Percentiles rank a stretch among this genome's conserved stretches.
Evolutionary conservation across 2,888 invertebrate genomes (phyloP).

Genomic region (Apodemia duryi): DNA sequence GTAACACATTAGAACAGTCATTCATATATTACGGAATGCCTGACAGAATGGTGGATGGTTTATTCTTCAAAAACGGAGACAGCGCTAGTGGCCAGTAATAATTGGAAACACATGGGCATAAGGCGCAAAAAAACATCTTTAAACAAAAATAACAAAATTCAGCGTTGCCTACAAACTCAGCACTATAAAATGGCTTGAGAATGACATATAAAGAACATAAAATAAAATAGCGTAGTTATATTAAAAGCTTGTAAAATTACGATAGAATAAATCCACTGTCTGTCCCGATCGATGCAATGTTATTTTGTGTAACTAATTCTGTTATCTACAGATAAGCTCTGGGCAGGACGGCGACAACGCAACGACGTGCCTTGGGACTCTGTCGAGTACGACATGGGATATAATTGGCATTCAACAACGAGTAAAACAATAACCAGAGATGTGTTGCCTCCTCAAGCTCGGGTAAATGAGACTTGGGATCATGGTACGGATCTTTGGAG

Average conservation of each 20-base stretch:
- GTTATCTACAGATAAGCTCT: slow-evolving; percentile 73
- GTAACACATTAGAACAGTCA: too few relatives aligned
- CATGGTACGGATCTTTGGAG: slow-evolving; percentile 56
- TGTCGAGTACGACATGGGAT: slow-evolving; percentile 36
- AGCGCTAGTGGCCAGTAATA: too few relatives aligned
- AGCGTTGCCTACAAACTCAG: too few relatives aligned
- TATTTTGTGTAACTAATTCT: slow-evolving; percentile 55
- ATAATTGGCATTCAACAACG: slow-evolving; percentile 25
- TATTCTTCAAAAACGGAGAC: too few relatives aligned
- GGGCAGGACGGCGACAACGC: slow-evolving; percentile 51
- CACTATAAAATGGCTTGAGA: too few relatives aligned
- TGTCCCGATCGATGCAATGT: slow-evolving; percentile 1
- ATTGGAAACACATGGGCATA: too few relatives aligned
- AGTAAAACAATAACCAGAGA: slow-evolving; percentile 6
- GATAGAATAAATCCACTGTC: neutral
- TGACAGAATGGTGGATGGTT: too few relatives aligned
- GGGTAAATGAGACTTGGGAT: slow-evolving; percentile 34
- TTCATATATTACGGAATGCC: too few relatives aligned
- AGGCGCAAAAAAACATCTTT: too few relatives aligned
- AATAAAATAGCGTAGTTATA: too few relatives aligned
- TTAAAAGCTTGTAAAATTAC: neutral
- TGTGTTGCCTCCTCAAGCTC: slow-evolving; percentile 41
- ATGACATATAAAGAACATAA: too few relatives aligned
- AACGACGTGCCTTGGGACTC: slow-evolving; percentile 47
- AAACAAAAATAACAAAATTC: too few relatives aligned